phyloP scores from a whole-genome alignment of 2,888 invertebrate species.

The Euclidia mi region DNA sequence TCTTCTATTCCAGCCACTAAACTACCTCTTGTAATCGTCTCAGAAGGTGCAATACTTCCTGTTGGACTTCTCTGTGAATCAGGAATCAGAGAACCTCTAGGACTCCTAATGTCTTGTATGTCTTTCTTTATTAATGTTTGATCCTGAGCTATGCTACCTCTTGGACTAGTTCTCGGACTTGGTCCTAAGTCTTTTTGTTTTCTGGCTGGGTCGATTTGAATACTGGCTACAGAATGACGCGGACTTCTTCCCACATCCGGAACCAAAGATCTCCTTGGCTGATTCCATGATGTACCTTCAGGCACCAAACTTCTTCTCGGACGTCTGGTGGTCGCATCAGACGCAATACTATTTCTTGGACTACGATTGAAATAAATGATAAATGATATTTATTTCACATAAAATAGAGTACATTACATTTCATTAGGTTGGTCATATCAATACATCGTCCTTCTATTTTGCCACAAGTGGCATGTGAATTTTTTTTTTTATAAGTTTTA shows the following conservation, averaged over 20 bases:
- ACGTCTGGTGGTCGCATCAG: constrained; percentile 86
- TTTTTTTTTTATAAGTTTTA: no score
- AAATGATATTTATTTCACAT: no score
- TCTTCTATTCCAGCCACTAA: constrained; percentile 79
- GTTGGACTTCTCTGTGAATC: constrained; percentile 90
- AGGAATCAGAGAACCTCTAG: constrained; percentile 91
- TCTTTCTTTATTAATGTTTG: constrained; percentile 83
- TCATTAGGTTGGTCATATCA: no score
- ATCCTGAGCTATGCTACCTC: constrained; percentile 89
- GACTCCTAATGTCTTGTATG: constrained; percentile 83
- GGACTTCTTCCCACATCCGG: constrained; percentile 91
- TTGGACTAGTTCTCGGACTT: constrained; percentile 89
- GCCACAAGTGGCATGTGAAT: no score
- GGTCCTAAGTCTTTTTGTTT: constrained; percentile 86
- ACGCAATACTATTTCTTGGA: constrained; percentile 86
- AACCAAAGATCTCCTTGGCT: constrained; percentile 90
- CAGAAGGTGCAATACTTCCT: constrained; percentile 90
- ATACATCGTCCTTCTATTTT: no score
- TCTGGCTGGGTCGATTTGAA: constrained; percentile 82
- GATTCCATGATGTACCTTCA: constrained; percentile 88
- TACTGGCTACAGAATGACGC: constrained; percentile 89
- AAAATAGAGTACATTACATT: no score
- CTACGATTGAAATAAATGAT: no score
- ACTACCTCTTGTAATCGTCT: constrained; percentile 84
- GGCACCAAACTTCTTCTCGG: constrained; percentile 91